Conservation (phyloP, 2,888 invertebrate genomes). For the Scaptodrosophila latifasciaeformis region DNA sequence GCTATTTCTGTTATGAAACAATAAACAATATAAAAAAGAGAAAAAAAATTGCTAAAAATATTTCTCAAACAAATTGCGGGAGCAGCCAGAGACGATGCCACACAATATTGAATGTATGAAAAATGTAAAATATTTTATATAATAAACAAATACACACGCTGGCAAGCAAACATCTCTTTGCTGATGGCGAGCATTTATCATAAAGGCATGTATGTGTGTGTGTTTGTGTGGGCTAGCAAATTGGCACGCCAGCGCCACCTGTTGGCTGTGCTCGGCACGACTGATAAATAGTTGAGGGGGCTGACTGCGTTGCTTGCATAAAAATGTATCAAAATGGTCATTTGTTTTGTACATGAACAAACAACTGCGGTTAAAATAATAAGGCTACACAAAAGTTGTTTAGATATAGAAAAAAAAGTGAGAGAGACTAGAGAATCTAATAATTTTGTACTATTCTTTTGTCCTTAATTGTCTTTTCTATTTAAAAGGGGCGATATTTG, state of each 20-base stretch:
- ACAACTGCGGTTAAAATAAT: too few relatives aligned
- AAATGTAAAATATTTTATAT: constrained; percentile 49
- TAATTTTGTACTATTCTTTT: too few relatives aligned
- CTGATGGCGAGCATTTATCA: constrained; percentile 42
- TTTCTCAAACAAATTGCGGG: constrained; percentile 37
- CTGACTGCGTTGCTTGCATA: constrained; percentile 29
- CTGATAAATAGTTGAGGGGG: neutral
- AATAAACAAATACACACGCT: constrained; percentile 16
- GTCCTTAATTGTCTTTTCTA: too few relatives aligned
- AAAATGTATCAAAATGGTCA: constrained; percentile 50
- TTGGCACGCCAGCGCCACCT: constrained; percentile 60
- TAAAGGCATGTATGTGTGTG: constrained; percentile 19
- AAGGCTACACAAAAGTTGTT: too few relatives aligned
- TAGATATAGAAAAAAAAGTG: too few relatives aligned
- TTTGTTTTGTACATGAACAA: too few relatives aligned
- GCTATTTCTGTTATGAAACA: constrained; percentile 8
- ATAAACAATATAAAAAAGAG: too few relatives aligned
- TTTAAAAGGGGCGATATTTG: too few relatives aligned
- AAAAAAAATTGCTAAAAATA: too few relatives aligned
- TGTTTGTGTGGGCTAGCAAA: constrained; percentile 34
- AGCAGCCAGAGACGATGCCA: constrained; percentile 13
- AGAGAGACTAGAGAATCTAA: too few relatives aligned
- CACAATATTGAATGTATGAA: constrained; percentile 62
- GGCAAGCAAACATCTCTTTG: constrained; percentile 1
- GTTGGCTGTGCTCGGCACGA: constrained; percentile 36